Evolutionary conservation across 2,888 invertebrate species (phyloP), one percentile per base, ranked within the genome.

Genomic region (Cephonodes hylas): DNA sequence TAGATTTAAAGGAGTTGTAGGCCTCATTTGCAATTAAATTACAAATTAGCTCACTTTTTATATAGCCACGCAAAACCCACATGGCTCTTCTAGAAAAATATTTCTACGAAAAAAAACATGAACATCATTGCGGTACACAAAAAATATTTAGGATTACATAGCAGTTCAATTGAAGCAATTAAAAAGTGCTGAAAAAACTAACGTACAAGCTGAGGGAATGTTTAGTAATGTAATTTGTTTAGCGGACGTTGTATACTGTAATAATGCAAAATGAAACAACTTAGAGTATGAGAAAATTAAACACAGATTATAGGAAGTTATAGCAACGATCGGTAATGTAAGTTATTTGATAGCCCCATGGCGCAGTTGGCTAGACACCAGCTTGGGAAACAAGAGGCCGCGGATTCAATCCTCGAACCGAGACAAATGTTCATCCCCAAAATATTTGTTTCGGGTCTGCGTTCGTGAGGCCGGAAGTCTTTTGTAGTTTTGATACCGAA

Each of bases 111-210:
- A 69, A 77, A 27, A 27, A 45, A 83, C n/a, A 81, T 83, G 70
- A 64, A 63, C 79, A 80, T 81, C 81, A 85, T 73, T 53, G 53
- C 53, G 64, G 69, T 72, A 64, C 67, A 81, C 75, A 85, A 85
- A 85, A 86, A 81, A 65, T 75, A 77, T 77, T 73, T 76, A 81
- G 84, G 78, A 81, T 80, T 82, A 83, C 80, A 83, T 73, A 76
- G 75, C 79, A 83, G 84, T 83, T 83, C 80, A 85, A 85, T 80
- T 69, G 75, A 81, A 70, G 76, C 81, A 83, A 85, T 86, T 86
- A 85, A 80, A 81, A 81, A 67, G 60, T 70, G 71, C 69, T 66
- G 67, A 75, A 83, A 80, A 83, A 79, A 53, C 27, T 27, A 45
- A 10, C 25, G 15, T 53, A 31, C 53, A 10, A 53, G 27, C 53